Conservation (phyloP, 2,797 vertebrate species). For the Alauda arvensis region DNA sequence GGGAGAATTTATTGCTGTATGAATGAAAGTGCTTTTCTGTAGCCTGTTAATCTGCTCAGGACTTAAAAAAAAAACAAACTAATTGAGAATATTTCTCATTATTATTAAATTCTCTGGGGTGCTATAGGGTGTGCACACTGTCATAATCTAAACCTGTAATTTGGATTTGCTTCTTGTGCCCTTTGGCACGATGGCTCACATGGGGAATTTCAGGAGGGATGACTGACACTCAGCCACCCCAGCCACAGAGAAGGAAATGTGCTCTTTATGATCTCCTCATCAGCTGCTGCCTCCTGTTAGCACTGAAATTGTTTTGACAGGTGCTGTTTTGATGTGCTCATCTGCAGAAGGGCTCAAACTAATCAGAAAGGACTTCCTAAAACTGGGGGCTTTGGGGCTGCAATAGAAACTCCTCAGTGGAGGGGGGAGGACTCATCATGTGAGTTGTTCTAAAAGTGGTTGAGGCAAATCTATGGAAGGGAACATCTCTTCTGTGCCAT, state of each 20-base stretch:
- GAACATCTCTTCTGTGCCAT: neutral
- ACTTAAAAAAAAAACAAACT: neutral
- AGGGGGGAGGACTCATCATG: neutral
- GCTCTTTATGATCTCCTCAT: neutral
- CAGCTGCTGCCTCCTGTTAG: slow-evolving; percentile 21
- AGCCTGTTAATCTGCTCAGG: slow-evolving; percentile 38
- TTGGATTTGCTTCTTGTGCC: neutral
- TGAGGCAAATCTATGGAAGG: neutral
- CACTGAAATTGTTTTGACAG: neutral
- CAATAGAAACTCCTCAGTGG: neutral
- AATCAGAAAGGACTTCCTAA: neutral
- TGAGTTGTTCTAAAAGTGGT: neutral
- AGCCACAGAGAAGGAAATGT: neutral
- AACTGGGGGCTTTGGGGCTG: neutral
- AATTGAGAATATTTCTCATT: slow-evolving; percentile 42
- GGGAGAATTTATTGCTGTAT: slow-evolving; percentile 28
- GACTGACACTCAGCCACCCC: neutral
- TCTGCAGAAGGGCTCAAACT: neutral
- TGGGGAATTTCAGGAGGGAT: neutral
- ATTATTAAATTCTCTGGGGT: slow-evolving; percentile 28
- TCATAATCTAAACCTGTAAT: neutral
- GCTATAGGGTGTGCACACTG: neutral
- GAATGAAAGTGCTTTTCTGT: slow-evolving; percentile 46
- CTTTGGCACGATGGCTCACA: neutral
- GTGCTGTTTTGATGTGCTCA: neutral